Evolutionary conservation across 2,113 vertebrate species (phyloP), one percentile per base, ranked within the genome.

Genomic region (Podarcis raffonei): DNA sequence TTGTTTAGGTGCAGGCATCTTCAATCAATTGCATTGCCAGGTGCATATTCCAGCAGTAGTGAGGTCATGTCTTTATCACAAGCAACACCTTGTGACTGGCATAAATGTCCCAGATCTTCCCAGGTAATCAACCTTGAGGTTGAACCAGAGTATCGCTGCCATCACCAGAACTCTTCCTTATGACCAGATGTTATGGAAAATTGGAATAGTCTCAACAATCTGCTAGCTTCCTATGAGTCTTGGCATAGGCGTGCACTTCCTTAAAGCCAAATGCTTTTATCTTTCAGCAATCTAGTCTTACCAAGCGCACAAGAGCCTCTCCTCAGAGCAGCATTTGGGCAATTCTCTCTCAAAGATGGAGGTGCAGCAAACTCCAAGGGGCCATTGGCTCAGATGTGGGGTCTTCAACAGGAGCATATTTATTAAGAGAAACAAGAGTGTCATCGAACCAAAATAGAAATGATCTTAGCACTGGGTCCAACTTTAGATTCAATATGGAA

Each of bases 1-100:
- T 22, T 76, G 59, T 83, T 83, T 37, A 76, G 53, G 75, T 83
- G 65, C 71, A 48, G 65, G 39, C 71, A 82, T 77, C 81, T 77
- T 88, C 81, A 83, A 48, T 83, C 87, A 88, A 39, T 48, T 75
- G 57, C 3, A 39, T 66, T 88, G 87, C 87, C 80, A 76, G 71
- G 80, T 83, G 12, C 39, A 27, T 76, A 66, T 66, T 35, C 71
- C 37, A 48, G 59, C 30, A 53, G 13, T 81, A 83, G n/a, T 72
- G 57, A 81, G 81, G n/a, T 83, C 71, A 62, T 88, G 80, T 65
- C 80, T 83, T 6, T 82, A 82, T 66, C 71, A 77, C 13, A 88
- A 88, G 57, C 59, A 88, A 76, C 59, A 66, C 59, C 87, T 76
- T 88, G 57, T 32, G 30, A 48, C 71, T 83, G 81, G 42, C 71